phyloP scores from a whole-genome alignment of 1,140 invertebrate genomes.

The Sycophaga agraensis region DNA sequence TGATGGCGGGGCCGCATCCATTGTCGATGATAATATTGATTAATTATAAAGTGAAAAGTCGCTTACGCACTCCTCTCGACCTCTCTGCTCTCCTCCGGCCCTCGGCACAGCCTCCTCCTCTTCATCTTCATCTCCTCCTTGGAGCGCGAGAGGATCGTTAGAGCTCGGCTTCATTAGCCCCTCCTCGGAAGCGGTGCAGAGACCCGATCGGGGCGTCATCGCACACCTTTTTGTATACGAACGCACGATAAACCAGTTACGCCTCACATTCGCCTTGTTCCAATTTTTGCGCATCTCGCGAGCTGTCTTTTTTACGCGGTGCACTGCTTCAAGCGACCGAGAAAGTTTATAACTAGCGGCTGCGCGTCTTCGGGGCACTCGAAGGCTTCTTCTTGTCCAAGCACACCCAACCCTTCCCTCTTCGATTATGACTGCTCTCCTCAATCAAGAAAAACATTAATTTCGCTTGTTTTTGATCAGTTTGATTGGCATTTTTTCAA shows the following conservation, averaged over 20 bases:
- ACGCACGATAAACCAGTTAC: conserved; percentile 19
- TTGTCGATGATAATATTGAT: conserved; percentile 50
- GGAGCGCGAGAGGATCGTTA: conserved; percentile 26
- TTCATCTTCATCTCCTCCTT: not conserved
- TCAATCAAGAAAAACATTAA: conserved; percentile 15
- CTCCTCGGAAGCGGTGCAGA: not conserved
- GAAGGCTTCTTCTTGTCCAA: not conserved
- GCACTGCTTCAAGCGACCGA: no score
- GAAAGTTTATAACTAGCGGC: conserved; percentile 5
- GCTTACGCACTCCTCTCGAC: conserved; percentile 25
- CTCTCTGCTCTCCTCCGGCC: no score
- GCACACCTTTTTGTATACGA: conserved; percentile 3
- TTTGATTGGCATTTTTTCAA: not conserved
- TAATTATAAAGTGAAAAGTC: conserved; percentile 40
- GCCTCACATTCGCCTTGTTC: not conserved
- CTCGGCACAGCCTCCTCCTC: not conserved
- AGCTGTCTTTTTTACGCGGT: not conserved
- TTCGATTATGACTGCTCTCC: not conserved
- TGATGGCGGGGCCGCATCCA: conserved; percentile 17
- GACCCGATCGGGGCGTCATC: not conserved
- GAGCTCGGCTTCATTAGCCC: conserved; percentile 33
- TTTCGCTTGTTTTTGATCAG: conserved; percentile 16
- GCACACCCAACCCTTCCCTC: not conserved
- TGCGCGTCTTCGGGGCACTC: not conserved
- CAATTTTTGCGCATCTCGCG: conserved; percentile 1